A percentile compares a stretch with the other conserved stretches of the same genome.
Conservation (phyloP, 2,888 invertebrate species). For the Tetragonisca angustula region DNA sequence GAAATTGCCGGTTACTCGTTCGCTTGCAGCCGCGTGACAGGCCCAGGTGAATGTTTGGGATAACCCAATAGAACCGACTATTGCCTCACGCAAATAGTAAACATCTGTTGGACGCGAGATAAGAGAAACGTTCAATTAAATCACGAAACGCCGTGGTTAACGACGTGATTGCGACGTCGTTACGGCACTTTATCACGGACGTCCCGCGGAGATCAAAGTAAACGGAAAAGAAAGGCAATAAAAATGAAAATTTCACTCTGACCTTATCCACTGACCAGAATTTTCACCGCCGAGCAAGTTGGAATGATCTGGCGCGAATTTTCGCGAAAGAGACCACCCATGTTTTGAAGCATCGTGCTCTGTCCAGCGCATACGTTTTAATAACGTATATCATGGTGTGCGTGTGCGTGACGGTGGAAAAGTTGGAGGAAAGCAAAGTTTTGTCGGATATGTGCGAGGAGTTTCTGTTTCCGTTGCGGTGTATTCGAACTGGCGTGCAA, state of each 20-base stretch:
- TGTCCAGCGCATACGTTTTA: constrained; percentile 6
- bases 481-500: neutral
- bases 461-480: constrained; percentile 1
- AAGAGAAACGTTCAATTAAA: neutral
- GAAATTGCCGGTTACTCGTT: constrained; percentile 15
- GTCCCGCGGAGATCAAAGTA: neutral
- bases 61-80: constrained; percentile 25
- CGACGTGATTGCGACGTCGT: neutral
- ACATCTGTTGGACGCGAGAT: constrained; percentile 6
- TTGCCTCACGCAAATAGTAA: constrained; percentile 13
- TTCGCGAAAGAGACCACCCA: neutral
- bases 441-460: neutral
- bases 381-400: constrained; percentile 4
- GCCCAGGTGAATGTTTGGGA: constrained; percentile 30
- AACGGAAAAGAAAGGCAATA: neutral
- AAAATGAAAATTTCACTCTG: neutral
- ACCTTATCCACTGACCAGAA: neutral
- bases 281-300: constrained; percentile 1
- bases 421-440: neutral
- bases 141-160: neutral
- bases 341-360: neutral
- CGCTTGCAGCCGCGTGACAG: constrained; percentile 6
- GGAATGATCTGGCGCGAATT: neutral
- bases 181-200: neutral
- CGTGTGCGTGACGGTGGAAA: neutral